Percentiles rank a stretch among this genome's conserved stretches.
These are phyloP conservation scores for Euphonia xanthogaster DNA, from an alignment of 2,797 vertebrate genomes.

Conservation along the genomic window DNA sequence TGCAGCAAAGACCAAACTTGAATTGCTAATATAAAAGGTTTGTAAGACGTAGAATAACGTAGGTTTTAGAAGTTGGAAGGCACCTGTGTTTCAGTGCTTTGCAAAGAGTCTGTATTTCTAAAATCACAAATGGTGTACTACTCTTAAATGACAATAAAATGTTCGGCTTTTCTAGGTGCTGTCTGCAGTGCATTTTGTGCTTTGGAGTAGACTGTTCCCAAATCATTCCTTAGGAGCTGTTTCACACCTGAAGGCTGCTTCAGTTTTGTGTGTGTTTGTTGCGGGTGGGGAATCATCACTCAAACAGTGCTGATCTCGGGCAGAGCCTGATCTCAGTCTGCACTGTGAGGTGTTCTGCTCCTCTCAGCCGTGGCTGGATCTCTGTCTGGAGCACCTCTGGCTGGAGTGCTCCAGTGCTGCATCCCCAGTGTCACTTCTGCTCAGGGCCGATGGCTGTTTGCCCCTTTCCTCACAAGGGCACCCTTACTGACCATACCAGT, in stretches of 20 bases:
- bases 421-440: not conserved
- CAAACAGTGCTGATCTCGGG: rapidly evolving
- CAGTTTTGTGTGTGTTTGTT: rapidly evolving
- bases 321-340: rapidly evolving
- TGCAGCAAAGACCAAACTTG: constrained; percentile 17
- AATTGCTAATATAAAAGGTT: not conserved
- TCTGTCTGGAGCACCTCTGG: rapidly evolving
- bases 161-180: constrained; percentile 62
- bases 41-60: not conserved
- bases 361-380: rapidly evolving
- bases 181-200: not conserved
- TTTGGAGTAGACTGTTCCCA: not conserved
- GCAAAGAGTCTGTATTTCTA: constrained; percentile 51
- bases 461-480: not conserved
- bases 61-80: not conserved
- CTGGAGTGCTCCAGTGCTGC: not conserved
- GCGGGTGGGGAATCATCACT: not conserved
- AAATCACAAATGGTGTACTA: constrained; percentile 58
- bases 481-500: rapidly evolving
- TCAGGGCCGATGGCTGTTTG: rapidly evolving
- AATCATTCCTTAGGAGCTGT: rapidly evolving
- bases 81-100: constrained; percentile 30
- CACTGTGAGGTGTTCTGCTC: rapidly evolving
- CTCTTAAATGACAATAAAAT: constrained; percentile 71
- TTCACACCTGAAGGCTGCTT: rapidly evolving